Percentiles rank a stretch among this genome's conserved stretches.
Conservation (phyloP, 2,888 invertebrate genomes). For the Spatulosminthurus flaviceps region DNA sequence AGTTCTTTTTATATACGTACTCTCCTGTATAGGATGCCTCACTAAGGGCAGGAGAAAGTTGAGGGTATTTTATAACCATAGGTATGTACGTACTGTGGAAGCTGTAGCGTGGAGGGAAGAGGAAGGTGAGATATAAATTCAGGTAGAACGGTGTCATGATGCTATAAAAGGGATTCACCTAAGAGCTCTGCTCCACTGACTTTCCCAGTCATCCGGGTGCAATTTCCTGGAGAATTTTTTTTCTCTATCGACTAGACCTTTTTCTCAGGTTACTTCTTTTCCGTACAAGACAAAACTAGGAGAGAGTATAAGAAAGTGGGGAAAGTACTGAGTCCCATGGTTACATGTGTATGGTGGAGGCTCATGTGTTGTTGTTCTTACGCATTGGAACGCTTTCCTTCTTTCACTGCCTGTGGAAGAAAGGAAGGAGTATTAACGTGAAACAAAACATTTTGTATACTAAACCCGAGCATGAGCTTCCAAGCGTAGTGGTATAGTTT, state of each 20-base stretch:
- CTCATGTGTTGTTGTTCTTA: neutral
- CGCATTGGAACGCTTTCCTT: neutral
- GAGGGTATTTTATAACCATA: neutral
- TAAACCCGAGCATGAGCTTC: neutral
- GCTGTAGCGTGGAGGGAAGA: slow-evolving; percentile 20
- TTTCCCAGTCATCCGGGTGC: slow-evolving; percentile 50
- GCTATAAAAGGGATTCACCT: slow-evolving; percentile 49
- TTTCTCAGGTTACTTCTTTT: slow-evolving; percentile 24
- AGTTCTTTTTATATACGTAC: no score
- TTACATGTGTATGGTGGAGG: no score
- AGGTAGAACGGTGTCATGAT: slow-evolving; percentile 47
- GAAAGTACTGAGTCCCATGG: no score
- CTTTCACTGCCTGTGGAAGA: neutral
- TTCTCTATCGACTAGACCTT: slow-evolving; percentile 22
- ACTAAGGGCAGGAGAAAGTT: neutral
- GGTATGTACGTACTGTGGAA: neutral
- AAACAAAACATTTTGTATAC: slow-evolving; percentile 8
- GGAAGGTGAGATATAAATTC: slow-evolving; percentile 50
- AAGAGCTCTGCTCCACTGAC: slow-evolving; percentile 48
- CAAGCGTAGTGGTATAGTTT: neutral
- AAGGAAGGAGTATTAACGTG: slow-evolving; percentile 27
- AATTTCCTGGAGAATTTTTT: slow-evolving; percentile 35
- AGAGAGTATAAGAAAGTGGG: no score
- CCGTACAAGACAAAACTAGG: no score
- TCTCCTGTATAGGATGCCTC: no score